A percentile compares a stretch with the other conserved stretches of the same genome.
Evolutionary conservation across 2,888 invertebrate genomes (phyloP).

Genomic region (Sipunculus nudus): DNA sequence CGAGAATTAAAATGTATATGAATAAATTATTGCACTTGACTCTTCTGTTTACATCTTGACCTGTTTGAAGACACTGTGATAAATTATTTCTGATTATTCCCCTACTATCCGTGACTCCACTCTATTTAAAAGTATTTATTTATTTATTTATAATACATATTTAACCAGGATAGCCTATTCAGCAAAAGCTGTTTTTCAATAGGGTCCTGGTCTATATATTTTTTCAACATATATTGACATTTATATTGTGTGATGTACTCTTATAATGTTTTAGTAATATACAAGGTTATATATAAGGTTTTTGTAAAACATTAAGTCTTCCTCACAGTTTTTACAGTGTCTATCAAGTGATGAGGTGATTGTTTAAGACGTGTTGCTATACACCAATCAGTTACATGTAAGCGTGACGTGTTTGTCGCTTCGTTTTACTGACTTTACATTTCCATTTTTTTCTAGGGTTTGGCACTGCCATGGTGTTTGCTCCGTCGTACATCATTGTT

Average conservation of each 20-base stretch:
- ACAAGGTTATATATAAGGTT: background rate
- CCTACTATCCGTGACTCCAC: no score
- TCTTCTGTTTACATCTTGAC: background rate
- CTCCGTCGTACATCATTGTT: slow-evolving; percentile 30
- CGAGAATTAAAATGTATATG: background rate
- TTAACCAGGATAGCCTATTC: no score
- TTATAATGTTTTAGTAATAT: no score
- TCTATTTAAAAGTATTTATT: no score
- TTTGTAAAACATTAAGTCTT: background rate
- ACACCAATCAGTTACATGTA: background rate
- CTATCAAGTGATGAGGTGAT: background rate
- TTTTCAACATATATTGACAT: no score
- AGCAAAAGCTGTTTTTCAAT: no score
- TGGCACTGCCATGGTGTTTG: slow-evolving; percentile 27
- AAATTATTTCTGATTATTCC: no score
- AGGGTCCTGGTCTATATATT: no score
- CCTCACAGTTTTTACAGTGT: background rate
- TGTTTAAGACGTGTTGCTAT: no score
- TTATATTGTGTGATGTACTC: no score
- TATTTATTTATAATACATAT: no score
- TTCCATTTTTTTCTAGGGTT: slow-evolving; percentile 21
- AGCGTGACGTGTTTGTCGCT: background rate
- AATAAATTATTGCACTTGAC: background rate
- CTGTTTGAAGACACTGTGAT: no score
- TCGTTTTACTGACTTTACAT: background rate